Conservation (phyloP, 2,113 vertebrate genomes). For the Nymphicus hollandicus region DNA sequence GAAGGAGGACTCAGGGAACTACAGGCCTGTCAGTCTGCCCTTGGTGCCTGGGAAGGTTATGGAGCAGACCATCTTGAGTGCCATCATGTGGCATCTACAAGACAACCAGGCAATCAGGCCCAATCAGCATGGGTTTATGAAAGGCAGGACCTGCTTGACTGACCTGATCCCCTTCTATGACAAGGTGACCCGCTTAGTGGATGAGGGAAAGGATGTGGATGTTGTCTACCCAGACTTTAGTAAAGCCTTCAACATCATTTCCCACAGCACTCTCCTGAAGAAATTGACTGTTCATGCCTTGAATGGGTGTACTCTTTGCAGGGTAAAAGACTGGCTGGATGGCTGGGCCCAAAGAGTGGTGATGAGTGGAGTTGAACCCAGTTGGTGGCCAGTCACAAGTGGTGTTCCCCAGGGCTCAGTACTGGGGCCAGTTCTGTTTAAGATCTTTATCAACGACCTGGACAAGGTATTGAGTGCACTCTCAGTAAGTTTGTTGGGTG, state of each 20-base stretch:
- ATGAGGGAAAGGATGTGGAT: background rate
- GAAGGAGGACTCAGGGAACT: background rate
- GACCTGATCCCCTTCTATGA: background rate
- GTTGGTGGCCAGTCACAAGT: background rate
- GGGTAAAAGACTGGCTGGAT: background rate
- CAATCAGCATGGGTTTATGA: background rate
- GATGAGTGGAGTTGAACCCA: background rate
- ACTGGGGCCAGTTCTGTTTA: background rate
- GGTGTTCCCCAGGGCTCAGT: background rate
- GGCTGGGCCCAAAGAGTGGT: too few species aligned
- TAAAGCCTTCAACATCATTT: background rate
- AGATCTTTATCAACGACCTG: background rate
- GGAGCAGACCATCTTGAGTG: background rate
- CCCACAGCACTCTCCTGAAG: background rate
- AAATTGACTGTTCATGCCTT: background rate
- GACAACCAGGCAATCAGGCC: background rate
- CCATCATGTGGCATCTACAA: background rate
- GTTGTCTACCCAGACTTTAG: background rate
- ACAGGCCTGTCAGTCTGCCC: background rate
- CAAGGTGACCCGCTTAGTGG: background rate
- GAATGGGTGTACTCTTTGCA: background rate
- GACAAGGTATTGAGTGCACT: background rate
- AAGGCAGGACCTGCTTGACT: background rate
- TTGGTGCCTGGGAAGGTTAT: fast-evolving
- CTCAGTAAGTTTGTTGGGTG: background rate